These are phyloP conservation scores for Balaeniceps rex DNA, from an alignment of 2,113 vertebrate species.

Conservation along the genomic window DNA sequence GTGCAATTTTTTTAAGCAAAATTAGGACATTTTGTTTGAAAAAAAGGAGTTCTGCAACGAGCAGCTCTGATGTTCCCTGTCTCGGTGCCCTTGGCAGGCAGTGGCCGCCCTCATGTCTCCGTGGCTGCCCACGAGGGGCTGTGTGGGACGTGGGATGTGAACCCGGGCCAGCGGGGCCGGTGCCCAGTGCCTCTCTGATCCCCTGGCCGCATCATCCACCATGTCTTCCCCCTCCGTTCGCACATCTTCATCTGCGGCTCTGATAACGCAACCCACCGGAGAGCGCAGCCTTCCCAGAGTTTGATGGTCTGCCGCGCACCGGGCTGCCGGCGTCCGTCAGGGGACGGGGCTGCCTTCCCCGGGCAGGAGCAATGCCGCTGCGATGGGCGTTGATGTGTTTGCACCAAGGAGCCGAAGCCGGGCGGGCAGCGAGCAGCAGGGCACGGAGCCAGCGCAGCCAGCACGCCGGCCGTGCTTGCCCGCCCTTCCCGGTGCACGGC, in stretches of 20 bases:
- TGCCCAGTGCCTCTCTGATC: background rate
- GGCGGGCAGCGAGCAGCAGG: background rate
- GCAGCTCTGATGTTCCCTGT: accelerated
- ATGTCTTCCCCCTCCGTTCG: accelerated
- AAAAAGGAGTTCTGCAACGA: background rate
- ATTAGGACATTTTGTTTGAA: background rate
- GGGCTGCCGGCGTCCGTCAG: background rate
- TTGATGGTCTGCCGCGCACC: background rate
- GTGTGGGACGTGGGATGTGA: background rate
- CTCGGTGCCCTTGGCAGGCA: background rate
- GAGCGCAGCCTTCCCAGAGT: background rate
- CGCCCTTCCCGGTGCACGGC: accelerated
- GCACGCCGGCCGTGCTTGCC: background rate
- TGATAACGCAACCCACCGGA: no score
- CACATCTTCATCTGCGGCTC: background rate
- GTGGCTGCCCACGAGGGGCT: background rate
- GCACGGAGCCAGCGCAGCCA: background rate
- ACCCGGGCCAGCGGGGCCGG: accelerated
- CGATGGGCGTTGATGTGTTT: background rate
- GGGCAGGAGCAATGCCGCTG: accelerated
- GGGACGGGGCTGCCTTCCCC: no score
- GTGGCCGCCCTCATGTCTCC: accelerated
- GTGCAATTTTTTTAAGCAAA: background rate
- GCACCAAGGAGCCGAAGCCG: background rate
- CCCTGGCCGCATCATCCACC: no score